phyloP scores from a whole-genome alignment of 2,888 invertebrate species.

The Cyrtodaria siliqua region DNA sequence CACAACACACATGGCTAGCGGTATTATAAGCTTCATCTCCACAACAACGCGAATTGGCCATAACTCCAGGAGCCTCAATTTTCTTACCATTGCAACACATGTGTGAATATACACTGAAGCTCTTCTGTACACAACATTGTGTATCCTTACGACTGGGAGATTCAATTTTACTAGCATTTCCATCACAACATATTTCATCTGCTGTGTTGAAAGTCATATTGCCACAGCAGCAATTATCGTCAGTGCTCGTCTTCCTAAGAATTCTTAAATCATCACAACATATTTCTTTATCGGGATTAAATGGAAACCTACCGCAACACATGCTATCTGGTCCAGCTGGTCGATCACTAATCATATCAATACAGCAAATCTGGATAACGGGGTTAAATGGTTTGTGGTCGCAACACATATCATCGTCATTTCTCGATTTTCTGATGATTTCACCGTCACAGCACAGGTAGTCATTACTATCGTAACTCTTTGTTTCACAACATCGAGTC shows the following conservation, averaged over 20 bases:
- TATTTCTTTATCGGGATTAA: slow-evolving; percentile 35
- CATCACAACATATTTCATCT: slow-evolving; percentile 46
- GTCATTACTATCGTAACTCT: slow-evolving; percentile 29
- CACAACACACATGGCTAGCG: slow-evolving; percentile 42
- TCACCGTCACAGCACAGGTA: slow-evolving; percentile 44
- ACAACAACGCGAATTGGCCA: slow-evolving; percentile 45
- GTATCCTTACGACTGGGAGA: slow-evolving; percentile 30
- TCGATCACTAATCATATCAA: slow-evolving; percentile 30
- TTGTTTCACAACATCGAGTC: slow-evolving; percentile 43
- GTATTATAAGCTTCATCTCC: slow-evolving; percentile 35
- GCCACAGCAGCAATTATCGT: slow-evolving; percentile 58
- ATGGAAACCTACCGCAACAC: slow-evolving; percentile 40
- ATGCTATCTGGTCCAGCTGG: slow-evolving; percentile 25
- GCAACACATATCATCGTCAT: slow-evolving; percentile 47
- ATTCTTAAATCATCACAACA: slow-evolving; percentile 54
- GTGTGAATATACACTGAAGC: slow-evolving; percentile 27
- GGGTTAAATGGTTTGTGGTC: slow-evolving; percentile 46
- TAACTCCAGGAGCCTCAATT: slow-evolving; percentile 33
- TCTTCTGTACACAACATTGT: slow-evolving; percentile 38
- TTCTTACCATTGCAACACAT: slow-evolving; percentile 44
- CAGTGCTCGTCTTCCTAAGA: slow-evolving; percentile 28
- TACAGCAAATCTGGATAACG: slow-evolving; percentile 43
- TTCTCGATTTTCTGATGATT: slow-evolving; percentile 28
- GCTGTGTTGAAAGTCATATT: slow-evolving; percentile 47
- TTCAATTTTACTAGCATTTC: slow-evolving; percentile 25